phyloP scores from a whole-genome alignment of 1,140 invertebrate species.

The Ephestia elutella region DNA sequence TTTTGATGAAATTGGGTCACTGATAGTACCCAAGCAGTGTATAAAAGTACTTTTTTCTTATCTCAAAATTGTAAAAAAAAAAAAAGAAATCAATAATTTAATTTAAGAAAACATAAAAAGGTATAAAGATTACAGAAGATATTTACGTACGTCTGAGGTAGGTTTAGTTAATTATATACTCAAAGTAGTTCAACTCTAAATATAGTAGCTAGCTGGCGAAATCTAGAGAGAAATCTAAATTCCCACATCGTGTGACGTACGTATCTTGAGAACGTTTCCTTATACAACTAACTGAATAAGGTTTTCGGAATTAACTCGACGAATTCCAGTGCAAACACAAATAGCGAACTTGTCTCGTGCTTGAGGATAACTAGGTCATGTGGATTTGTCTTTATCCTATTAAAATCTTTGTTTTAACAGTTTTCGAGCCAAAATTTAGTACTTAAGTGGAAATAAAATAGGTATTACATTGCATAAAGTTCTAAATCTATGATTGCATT shows the following conservation, averaged over 20 bases:
- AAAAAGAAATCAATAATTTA: too few species aligned
- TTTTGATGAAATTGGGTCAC: too few species aligned
- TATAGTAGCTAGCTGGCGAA: neutral
- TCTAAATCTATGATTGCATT: neutral
- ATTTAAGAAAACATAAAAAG: too few species aligned
- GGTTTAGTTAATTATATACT: too few species aligned
- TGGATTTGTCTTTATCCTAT: neutral
- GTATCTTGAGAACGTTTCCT: neutral
- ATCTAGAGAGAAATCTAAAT: neutral
- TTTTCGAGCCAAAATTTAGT: neutral
- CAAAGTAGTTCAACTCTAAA: too few species aligned
- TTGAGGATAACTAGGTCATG: neutral
- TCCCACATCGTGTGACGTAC: neutral
- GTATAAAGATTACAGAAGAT: too few species aligned
- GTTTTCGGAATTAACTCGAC: neutral
- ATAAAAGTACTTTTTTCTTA: too few species aligned
- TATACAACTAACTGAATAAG: slow-evolving; percentile 1
- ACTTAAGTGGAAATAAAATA: too few species aligned
- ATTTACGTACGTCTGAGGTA: too few species aligned
- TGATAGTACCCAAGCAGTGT: too few species aligned
- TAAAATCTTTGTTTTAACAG: neutral
- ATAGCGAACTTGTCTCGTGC: neutral
- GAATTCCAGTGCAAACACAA: neutral
- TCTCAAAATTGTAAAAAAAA: too few species aligned
- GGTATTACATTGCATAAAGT: too few species aligned